Evolutionary conservation across 2,888 invertebrate genomes (phyloP).

Genomic region (Drosophila atripex): DNA sequence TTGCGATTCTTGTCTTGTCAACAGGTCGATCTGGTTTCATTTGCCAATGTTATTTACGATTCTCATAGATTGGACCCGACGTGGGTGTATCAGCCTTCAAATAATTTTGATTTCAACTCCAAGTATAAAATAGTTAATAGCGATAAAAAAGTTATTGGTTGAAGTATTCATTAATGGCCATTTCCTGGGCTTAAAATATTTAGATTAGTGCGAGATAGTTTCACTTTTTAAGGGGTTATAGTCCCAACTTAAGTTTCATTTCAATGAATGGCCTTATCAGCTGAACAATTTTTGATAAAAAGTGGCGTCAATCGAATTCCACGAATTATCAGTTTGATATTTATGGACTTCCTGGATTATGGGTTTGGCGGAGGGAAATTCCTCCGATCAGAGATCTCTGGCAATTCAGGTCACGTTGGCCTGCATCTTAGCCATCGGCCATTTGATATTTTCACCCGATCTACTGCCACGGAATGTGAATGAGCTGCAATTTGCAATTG

Average conservation of each 20-base stretch:
- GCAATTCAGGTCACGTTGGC: slow-evolving; percentile 20
- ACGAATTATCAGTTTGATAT: slow-evolving; percentile 3
- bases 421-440: slow-evolving; percentile 11
- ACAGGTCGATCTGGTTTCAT: slow-evolving; percentile 62
- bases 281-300: slow-evolving; percentile 13
- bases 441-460: slow-evolving; percentile 27
- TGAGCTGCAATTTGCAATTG: not conserved
- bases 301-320: slow-evolving; percentile 16
- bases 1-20: slow-evolving; percentile 61
- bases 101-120: slow-evolving; percentile 4
- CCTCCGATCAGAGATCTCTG: not conserved
- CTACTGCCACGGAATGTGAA: slow-evolving; percentile 18
- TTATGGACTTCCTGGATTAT: slow-evolving; percentile 18
- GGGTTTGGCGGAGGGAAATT: not conserved
- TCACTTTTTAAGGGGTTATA: not conserved
- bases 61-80: not conserved
- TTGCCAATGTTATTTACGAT: slow-evolving; percentile 53
- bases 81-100: slow-evolving; percentile 17
- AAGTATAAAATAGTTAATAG: too few species aligned
- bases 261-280: slow-evolving; percentile 6
- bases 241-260: not conserved
- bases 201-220: slow-evolving; percentile 11
- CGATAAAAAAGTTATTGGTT: slow-evolving; percentile 21
- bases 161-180: slow-evolving; percentile 32
- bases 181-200: slow-evolving; percentile 24